phyloP scores from a whole-genome alignment of 2,113 vertebrate species.

The Beaufortia kweichowensis region DNA sequence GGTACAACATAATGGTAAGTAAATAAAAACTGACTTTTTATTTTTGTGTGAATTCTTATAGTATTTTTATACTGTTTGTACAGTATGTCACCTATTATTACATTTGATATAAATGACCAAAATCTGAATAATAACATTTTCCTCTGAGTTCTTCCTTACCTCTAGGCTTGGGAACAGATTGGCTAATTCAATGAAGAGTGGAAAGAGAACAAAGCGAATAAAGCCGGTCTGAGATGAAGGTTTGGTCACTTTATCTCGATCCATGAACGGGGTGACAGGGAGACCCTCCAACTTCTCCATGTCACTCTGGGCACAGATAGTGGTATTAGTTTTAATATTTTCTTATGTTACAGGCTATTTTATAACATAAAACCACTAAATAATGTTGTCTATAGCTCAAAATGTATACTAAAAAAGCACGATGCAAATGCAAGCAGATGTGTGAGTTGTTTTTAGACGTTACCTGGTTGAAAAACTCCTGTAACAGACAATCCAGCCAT shows the following conservation, averaged over 20 bases:
- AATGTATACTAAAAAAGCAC: not conserved
- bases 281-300: conserved; percentile 80
- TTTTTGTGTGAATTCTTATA: too few relatives aligned
- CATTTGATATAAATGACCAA: too few relatives aligned
- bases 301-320: conserved; percentile 67
- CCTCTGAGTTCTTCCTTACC: conserved; percentile 57
- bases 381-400: not conserved
- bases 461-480: conserved; percentile 82
- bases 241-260: conserved; percentile 79
- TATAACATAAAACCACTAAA: not conserved
- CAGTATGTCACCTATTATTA: too few relatives aligned
- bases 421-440: not conserved
- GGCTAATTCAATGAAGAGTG: conserved; percentile 76
- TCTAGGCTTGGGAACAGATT: conserved; percentile 78
- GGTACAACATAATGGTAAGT: too few relatives aligned
- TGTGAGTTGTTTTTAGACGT: not conserved
- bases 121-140: too few relatives aligned
- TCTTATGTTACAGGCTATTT: too few relatives aligned
- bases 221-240: conserved; percentile 79
- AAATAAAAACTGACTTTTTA: too few relatives aligned
- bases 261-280: conserved; percentile 80
- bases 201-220: conserved; percentile 78
- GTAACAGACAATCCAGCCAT: conserved; percentile 80
- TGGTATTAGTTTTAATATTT: too few relatives aligned
- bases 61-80: too few relatives aligned